Evolutionary conservation across 2,113 vertebrate genomes (phyloP).

Genomic region (Gopherus evgoodei): DNA sequence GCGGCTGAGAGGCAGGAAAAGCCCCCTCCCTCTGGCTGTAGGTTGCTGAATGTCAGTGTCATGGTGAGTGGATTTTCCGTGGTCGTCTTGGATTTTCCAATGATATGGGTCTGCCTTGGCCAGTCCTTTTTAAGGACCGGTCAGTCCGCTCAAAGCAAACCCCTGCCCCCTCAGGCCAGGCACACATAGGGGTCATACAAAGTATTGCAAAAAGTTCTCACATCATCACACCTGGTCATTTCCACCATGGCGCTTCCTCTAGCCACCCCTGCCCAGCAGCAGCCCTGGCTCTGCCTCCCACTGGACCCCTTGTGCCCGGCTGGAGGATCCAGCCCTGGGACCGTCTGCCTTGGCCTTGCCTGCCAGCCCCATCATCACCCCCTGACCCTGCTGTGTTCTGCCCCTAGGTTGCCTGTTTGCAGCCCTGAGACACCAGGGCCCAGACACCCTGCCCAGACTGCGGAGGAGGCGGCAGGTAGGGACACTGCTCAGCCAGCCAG

Average conservation of each 20-base stretch:
- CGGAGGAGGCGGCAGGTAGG: slow-evolving; percentile 82
- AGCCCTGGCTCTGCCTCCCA: neutral
- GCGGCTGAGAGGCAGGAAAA: neutral
- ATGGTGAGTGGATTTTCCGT: neutral
- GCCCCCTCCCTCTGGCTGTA: neutral
- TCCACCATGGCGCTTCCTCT: neutral
- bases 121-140: neutral
- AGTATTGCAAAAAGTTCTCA: neutral
- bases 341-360: neutral
- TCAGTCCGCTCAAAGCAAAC: no score
- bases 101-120: no score
- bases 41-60: neutral
- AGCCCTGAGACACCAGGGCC: neutral
- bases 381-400: neutral
- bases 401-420: slow-evolving; percentile 76
- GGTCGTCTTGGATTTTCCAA: no score
- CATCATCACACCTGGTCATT: neutral
- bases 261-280: neutral
- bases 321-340: neutral
- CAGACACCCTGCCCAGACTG: slow-evolving; percentile 47
- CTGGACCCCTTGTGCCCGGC: neutral
- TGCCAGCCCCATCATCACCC: neutral
- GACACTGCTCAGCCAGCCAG: slow-evolving; percentile 26
- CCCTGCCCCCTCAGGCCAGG: neutral
- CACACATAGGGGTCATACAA: neutral